Evolutionary conservation across 2,113 vertebrate species (phyloP).

Genomic region (Podiceps cristatus): DNA sequence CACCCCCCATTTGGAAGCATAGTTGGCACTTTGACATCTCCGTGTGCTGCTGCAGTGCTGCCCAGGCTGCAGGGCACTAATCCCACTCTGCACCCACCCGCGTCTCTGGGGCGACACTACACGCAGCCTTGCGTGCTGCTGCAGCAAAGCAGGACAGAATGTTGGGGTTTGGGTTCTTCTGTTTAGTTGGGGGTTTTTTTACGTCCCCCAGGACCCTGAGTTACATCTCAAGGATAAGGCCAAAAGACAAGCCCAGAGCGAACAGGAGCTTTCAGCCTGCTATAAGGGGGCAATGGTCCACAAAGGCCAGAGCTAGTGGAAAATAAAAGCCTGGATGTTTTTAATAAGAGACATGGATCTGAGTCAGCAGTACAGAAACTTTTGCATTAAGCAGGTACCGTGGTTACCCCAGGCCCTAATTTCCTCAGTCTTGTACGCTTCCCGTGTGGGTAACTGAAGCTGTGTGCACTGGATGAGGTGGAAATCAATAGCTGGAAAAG

Average conservation of each 20-base stretch:
- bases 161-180: rapidly evolving
- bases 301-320: neutral
- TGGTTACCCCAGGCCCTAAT: neutral
- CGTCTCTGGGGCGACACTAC: neutral
- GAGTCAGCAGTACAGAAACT: neutral
- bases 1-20: neutral
- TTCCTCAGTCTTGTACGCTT: rapidly evolving
- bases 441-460: neutral
- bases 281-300: neutral
- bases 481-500: neutral
- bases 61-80: neutral
- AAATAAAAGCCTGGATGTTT: neutral
- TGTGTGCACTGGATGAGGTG: neutral
- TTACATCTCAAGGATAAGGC: neutral
- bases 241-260: neutral
- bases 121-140: neutral
- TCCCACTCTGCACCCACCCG: neutral
- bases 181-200: neutral
- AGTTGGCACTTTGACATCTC: neutral
- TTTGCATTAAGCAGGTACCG: neutral
- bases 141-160: neutral
- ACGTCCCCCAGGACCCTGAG: neutral
- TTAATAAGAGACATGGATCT: neutral
- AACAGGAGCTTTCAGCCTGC: neutral
- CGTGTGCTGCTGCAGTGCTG: rapidly evolving